Percentiles rank a stretch among this genome's conserved stretches.
Conservation (phyloP, 2,888 invertebrate species). For the Sericinus montela region DNA sequence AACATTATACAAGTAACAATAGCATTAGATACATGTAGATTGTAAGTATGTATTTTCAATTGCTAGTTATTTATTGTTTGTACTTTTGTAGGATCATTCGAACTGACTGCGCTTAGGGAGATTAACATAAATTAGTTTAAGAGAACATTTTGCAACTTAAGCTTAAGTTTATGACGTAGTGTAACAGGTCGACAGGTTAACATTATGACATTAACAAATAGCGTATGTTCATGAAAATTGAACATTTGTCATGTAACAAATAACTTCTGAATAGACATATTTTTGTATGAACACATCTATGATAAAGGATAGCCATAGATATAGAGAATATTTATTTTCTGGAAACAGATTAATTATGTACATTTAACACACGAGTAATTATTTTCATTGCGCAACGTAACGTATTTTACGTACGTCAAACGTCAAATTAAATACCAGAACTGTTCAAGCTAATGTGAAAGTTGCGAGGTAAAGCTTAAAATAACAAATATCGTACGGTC, state of each 20-base stretch:
- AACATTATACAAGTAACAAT: conserved; percentile 63
- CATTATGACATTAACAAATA: background rate
- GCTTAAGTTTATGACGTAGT: conserved; percentile 45
- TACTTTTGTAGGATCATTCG: conserved; percentile 66
- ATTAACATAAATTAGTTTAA: conserved; percentile 65
- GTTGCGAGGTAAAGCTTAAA: background rate
- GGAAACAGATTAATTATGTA: background rate
- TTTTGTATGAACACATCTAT: conserved; percentile 21
- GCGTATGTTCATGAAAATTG: background rate
- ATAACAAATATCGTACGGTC: no score
- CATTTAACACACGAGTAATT: no score
- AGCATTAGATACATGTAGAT: conserved; percentile 52
- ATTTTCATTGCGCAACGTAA: no score
- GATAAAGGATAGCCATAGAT: conserved; percentile 15
- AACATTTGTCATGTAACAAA: conserved; percentile 2
- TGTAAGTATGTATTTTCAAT: conserved; percentile 53
- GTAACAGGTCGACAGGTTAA: conserved; percentile 18
- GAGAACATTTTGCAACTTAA: conserved; percentile 60
- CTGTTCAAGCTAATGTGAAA: background rate
- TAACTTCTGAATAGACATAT: conserved; percentile 26
- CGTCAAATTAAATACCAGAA: background rate
- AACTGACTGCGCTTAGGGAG: conserved; percentile 70
- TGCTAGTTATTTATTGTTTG: conserved; percentile 64
- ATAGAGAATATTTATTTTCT: conserved; percentile 7
- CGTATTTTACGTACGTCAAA: background rate